Percentiles rank a stretch among this genome's conserved stretches.
These are phyloP conservation scores for Rhynchopsitta pachyrhyncha DNA, from an alignment of 2,113 vertebrate species.

Conservation along the genomic window DNA sequence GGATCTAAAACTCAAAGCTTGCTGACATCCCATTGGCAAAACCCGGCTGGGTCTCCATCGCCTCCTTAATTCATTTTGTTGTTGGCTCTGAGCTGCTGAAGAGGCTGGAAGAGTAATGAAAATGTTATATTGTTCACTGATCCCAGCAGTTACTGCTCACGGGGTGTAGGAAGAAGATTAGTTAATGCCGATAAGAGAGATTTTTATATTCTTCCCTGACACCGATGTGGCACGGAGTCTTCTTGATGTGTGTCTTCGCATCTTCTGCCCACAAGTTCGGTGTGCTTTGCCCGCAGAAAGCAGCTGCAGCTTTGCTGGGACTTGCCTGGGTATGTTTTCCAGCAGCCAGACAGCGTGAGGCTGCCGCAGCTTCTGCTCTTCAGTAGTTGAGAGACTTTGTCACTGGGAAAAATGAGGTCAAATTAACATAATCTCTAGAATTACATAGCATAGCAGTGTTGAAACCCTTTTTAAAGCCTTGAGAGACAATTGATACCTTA, in stretches of 20 bases:
- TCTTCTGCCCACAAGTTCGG: neutral
- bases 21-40: neutral
- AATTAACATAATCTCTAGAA: constrained; percentile 59
- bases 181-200: neutral
- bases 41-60: rapidly evolving
- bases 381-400: neutral
- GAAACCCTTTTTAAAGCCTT: constrained; percentile 42
- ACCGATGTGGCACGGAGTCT: neutral
- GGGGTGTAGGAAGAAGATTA: rapidly evolving
- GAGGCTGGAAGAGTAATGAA: neutral
- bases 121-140: neutral
- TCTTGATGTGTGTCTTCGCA: neutral
- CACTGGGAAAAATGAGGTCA: constrained; percentile 53
- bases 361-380: neutral
- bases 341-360: neutral
- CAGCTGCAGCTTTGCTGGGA: neutral
- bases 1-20: neutral
- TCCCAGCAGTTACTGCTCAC: neutral
- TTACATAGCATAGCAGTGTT: constrained; percentile 2
- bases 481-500: neutral
- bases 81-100: neutral
- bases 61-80: neutral
- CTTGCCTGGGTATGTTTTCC: rapidly evolving
- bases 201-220: neutral
- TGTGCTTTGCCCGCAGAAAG: neutral